Evolutionary conservation across 2,113 vertebrate species (phyloP).

Genomic region (Girardinichthys multiradiatus): DNA sequence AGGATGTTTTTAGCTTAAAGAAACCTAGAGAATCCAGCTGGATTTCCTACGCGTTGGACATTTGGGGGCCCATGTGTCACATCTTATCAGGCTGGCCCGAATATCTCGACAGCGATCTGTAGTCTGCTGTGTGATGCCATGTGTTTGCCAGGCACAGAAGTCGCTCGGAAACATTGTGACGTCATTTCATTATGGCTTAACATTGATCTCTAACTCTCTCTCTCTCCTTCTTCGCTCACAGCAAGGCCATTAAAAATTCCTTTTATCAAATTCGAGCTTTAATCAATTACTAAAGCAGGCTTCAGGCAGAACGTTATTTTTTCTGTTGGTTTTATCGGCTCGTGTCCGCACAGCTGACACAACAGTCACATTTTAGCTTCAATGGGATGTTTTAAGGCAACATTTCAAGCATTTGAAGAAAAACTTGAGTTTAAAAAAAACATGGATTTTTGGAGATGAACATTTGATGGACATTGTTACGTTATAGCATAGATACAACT

Average conservation of each 20-base stretch:
- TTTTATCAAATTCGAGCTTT: constrained; percentile 39
- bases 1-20: constrained; percentile 11
- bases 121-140: constrained; percentile 17
- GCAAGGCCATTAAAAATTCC: constrained; percentile 43
- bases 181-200: constrained; percentile 39
- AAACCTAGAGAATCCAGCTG: constrained; percentile 15
- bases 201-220: constrained; percentile 39
- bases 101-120: constrained; percentile 24
- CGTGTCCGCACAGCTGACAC: constrained; percentile 17
- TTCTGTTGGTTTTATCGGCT: constrained; percentile 25
- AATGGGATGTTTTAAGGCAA: background rate
- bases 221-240: constrained; percentile 36
- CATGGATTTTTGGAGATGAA: background rate
- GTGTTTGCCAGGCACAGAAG: constrained; percentile 41
- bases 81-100: constrained; percentile 51
- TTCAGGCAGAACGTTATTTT: constrained; percentile 18
- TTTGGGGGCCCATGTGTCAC: constrained; percentile 46
- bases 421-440: background rate
- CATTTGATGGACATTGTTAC: no score
- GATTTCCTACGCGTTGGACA: constrained; percentile 28
- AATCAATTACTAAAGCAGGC: constrained; percentile 50
- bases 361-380: constrained; percentile 6
- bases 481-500: background rate
- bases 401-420: constrained; percentile 14
- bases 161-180: constrained; percentile 29